These are phyloP conservation scores for Myodes glareolus DNA, from an alignment of 2,113 vertebrate species.

Conservation along the genomic window DNA sequence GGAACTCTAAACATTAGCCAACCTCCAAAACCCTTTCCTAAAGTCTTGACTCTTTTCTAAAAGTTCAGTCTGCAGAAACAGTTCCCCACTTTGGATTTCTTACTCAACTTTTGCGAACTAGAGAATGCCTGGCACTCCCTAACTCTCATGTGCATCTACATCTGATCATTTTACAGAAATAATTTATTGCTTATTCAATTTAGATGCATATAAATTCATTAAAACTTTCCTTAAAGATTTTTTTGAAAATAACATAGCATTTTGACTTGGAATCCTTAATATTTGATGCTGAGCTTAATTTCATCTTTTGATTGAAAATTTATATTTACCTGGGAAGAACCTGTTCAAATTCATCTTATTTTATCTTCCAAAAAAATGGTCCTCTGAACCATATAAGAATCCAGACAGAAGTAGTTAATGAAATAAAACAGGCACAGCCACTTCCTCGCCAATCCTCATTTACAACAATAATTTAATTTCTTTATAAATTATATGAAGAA, in stretches of 20 bases:
- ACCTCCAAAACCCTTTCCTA: not conserved
- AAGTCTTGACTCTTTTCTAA: not conserved
- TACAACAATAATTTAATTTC: constrained; percentile 28
- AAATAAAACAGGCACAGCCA: constrained; percentile 16
- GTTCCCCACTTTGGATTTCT: constrained; percentile 13
- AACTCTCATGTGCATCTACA: too few species aligned
- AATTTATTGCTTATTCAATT: not conserved
- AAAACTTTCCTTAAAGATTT: not conserved
- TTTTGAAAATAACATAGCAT: not conserved
- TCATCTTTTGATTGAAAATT: not conserved
- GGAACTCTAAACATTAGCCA: not conserved
- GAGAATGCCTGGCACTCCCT: not conserved
- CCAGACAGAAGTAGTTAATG: not conserved
- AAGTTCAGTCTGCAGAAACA: not conserved
- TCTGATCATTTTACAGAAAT: not conserved
- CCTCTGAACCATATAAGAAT: not conserved
- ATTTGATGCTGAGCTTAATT: not conserved
- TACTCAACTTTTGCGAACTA: not conserved
- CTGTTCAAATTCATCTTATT: constrained; percentile 22
- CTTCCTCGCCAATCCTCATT: constrained; percentile 31
- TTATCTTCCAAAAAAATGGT: not conserved
- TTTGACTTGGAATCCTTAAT: not conserved
- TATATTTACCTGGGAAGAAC: not conserved
- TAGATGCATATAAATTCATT: not conserved
- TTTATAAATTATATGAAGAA: not conserved